Percentiles rank a stretch among this genome's conserved stretches.
Evolutionary conservation across 2,797 vertebrate genomes (phyloP).

Genomic region (Gorsachius magnificus): DNA sequence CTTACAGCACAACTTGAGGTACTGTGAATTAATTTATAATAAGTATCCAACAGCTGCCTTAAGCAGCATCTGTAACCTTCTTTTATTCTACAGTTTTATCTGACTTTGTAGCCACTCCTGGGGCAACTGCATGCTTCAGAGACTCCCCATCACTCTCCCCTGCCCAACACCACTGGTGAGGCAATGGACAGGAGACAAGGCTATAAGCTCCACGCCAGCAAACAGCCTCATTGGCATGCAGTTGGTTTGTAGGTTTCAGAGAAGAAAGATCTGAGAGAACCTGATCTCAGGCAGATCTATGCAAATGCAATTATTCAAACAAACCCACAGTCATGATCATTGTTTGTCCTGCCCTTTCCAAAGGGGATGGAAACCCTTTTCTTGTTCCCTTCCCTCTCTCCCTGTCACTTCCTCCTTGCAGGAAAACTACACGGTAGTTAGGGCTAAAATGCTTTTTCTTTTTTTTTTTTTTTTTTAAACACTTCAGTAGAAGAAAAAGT

Average conservation of each 20-base stretch:
- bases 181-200: background rate
- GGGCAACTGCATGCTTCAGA: background rate
- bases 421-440: background rate
- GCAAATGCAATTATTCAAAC: background rate
- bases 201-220: background rate
- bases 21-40: background rate
- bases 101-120: background rate
- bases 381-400: background rate
- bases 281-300: background rate
- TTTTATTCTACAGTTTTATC: background rate
- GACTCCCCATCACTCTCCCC: background rate
- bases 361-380: background rate
- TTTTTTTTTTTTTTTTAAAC: background rate
- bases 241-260: background rate
- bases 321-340: fast-evolving
- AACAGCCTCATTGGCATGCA: background rate
- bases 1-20: background rate
- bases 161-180: fast-evolving
- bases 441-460: background rate
- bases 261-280: background rate
- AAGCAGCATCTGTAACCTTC: background rate
- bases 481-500: background rate
- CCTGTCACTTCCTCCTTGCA: background rate
- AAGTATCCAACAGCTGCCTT: background rate
- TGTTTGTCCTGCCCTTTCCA: background rate